Percentiles rank a stretch among this genome's conserved stretches.
Conservation (phyloP, 2,113 vertebrate species). For the Piprites chloris region DNA sequence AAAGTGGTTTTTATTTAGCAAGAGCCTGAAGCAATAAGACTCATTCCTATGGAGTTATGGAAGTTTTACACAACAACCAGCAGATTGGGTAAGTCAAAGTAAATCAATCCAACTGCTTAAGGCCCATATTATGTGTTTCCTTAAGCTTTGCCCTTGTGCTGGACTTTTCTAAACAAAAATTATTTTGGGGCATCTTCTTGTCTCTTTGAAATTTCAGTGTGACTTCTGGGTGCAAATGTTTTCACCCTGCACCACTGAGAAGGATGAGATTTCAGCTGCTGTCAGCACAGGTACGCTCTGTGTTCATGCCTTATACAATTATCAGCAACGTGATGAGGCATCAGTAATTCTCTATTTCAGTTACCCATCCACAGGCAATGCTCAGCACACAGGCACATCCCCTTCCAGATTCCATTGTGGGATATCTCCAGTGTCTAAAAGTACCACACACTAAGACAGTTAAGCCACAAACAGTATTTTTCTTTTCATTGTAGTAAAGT, state of each 20-base stretch:
- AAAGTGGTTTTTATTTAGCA: neutral
- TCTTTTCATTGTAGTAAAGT: neutral
- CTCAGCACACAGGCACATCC: rapidly evolving
- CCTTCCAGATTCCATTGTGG: neutral
- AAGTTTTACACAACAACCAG: neutral
- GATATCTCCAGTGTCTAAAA: neutral
- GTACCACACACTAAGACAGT: neutral
- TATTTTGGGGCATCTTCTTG: neutral
- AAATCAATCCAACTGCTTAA: neutral
- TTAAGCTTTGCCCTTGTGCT: neutral
- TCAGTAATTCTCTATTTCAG: neutral
- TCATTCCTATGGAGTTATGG: neutral
- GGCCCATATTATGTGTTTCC: neutral
- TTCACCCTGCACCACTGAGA: neutral
- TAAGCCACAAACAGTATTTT: neutral
- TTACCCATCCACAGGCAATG: neutral
- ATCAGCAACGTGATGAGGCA: neutral
- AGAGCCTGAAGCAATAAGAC: neutral
- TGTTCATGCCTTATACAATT: neutral
- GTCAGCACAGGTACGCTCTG: neutral
- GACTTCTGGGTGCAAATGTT: neutral
- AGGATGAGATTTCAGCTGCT: neutral
- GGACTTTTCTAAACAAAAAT: neutral
- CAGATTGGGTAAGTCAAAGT: neutral
- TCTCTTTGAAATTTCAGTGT: neutral